phyloP scores from a whole-genome alignment of 1,140 invertebrate genomes.

The Lasioglossum albipes region DNA sequence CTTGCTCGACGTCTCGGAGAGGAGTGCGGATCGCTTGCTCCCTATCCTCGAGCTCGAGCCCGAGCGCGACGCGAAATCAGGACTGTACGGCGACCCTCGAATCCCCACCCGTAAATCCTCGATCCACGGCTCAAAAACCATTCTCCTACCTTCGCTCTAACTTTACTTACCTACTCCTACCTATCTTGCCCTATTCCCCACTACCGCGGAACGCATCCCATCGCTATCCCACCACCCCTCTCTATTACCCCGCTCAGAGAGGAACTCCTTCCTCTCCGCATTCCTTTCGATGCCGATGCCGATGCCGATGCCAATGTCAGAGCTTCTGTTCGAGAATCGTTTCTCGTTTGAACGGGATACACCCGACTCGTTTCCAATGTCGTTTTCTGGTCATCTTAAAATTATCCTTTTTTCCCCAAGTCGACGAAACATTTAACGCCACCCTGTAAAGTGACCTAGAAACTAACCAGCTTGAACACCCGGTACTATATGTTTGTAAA shows the following conservation, averaged over 20 bases:
- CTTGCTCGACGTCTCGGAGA: conserved; percentile 53
- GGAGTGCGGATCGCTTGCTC: conserved; percentile 56
- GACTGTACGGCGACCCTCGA: conserved; percentile 38
- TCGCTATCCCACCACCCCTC: conserved; percentile 6
- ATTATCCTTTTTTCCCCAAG: background rate
- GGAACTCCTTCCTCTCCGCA: conserved; percentile 12
- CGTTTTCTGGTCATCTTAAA: background rate
- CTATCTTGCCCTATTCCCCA: conserved; percentile 22
- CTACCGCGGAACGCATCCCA: conserved; percentile 2
- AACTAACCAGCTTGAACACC: background rate
- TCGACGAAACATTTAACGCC: too few species aligned
- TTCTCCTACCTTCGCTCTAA: conserved; percentile 48
- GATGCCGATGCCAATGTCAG: background rate
- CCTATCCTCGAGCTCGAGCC: conserved; percentile 12
- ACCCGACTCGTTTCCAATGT: background rate
- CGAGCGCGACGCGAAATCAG: conserved; percentile 51
- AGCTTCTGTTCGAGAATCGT: background rate
- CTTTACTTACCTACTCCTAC: conserved; percentile 35
- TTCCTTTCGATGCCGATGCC: conserved; percentile 14
- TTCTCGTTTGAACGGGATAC: conserved; percentile 9
- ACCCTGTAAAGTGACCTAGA: too few species aligned
- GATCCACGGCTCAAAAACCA: conserved; percentile 22
- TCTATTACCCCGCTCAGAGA: background rate
- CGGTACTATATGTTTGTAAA: too few species aligned
- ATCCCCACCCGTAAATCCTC: conserved; percentile 23